phyloP scores from a whole-genome alignment of 1,140 invertebrate genomes.

The Euglossa dilemma region DNA sequence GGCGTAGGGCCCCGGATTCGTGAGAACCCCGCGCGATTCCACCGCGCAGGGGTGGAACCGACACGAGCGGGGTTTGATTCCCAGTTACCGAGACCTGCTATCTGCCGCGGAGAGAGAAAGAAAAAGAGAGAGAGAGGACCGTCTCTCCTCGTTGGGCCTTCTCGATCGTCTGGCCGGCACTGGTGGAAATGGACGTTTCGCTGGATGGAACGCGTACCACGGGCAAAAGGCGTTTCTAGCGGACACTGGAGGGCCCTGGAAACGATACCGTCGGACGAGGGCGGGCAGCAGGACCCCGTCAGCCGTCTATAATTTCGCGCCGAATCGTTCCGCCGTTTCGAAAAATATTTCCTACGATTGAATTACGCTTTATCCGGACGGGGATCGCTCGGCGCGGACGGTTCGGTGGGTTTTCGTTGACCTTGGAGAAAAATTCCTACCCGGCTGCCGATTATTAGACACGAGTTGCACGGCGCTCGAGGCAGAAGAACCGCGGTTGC shows the following conservation, averaged over 20 bases:
- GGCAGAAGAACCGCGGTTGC: constrained; percentile 47
- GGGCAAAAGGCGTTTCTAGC: background rate
- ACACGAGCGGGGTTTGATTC: background rate
- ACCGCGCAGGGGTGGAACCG: background rate
- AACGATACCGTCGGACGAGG: background rate
- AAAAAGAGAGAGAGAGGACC: no score
- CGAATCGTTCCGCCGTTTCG: background rate
- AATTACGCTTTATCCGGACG: background rate
- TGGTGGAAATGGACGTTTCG: background rate
- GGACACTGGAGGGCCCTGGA: background rate
- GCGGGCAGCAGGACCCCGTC: no score
- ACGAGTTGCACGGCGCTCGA: background rate
- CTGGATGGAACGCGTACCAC: background rate
- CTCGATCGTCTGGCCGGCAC: background rate
- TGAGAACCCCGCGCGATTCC: background rate
- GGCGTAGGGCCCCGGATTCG: constrained; percentile 64
- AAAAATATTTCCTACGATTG: background rate
- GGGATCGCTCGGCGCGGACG: background rate
- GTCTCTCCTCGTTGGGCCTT: no score
- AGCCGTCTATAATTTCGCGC: background rate
- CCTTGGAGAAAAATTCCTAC: background rate
- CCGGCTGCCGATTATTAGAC: background rate
- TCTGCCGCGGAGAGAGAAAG: no score
- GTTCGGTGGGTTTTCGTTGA: no score
- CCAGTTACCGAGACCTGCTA: background rate